Evolutionary conservation across 64 coral and sea anemone species (phyloP).

Genomic region (Actinia tenebrosa): DNA sequence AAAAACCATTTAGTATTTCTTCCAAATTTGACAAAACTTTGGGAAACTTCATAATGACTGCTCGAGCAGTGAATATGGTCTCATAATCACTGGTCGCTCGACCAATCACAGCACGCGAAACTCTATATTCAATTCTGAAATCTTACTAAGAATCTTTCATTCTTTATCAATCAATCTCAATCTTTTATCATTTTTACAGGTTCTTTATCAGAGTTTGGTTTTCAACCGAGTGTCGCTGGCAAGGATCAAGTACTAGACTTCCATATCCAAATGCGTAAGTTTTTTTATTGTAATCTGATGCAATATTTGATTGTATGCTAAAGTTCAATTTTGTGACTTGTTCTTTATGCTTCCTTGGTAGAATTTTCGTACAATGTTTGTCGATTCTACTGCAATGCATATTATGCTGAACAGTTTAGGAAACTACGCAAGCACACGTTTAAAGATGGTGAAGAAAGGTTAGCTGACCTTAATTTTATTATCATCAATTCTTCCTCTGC

Average conservation of each 20-base stretch:
- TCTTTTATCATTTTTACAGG: background rate
- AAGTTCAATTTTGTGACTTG: background rate
- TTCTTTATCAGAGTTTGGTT: constrained; percentile 76
- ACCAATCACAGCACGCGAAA: no score
- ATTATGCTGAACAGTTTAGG: constrained; percentile 90
- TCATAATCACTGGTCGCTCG: no score
- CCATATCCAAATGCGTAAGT: constrained; percentile 86
- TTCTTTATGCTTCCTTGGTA: constrained; percentile 13
- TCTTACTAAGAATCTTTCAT: no score
- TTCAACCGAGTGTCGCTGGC: constrained; percentile 36
- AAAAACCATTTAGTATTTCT: no score
- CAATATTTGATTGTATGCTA: no score
- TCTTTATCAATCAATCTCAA: no score
- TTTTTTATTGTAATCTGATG: background rate
- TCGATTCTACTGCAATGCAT: constrained; percentile 85
- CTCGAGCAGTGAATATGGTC: no score
- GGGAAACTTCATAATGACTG: no score
- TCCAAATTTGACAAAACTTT: no score
- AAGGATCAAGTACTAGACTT: constrained; percentile 30
- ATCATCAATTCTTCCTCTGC: background rate
- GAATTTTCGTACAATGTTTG: constrained; percentile 79
- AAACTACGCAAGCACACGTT: constrained; percentile 81
- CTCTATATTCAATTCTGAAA: no score
- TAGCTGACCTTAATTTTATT: background rate
- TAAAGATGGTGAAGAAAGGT: constrained; percentile 91